Evolutionary conservation across 2,797 vertebrate genomes (phyloP).

Genomic region (Pelobates cultripes): DNA sequence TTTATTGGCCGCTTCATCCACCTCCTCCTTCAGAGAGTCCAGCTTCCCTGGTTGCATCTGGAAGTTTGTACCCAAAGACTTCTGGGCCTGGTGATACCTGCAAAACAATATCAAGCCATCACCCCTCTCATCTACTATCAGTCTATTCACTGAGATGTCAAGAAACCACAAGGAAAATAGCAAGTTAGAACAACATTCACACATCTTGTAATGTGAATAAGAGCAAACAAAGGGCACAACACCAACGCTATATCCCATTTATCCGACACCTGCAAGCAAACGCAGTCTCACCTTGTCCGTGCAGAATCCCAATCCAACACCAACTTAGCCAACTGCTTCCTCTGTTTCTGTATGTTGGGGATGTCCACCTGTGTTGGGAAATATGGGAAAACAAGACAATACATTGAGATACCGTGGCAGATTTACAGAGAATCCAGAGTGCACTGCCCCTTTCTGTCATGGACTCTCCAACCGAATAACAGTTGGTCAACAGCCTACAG

Average conservation of each 20-base stretch:
- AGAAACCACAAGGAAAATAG: no score
- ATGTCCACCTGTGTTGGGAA: conserved; percentile 85
- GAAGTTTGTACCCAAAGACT: conserved; percentile 96
- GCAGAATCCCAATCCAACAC: conserved; percentile 98
- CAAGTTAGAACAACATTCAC: no score
- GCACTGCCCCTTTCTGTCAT: no score
- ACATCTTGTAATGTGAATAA: no score
- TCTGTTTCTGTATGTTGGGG: conserved; percentile 97
- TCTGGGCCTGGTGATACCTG: conserved; percentile 97
- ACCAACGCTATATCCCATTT: no score
- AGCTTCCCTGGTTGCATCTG: conserved; percentile 96
- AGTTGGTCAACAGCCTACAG: no score
- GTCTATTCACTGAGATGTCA: not conserved
- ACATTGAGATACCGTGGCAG: not conserved
- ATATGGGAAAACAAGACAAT: not conserved
- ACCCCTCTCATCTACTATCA: not conserved
- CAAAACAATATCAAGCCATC: not conserved
- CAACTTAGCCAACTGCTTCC: conserved; percentile 92
- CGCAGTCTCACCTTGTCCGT: conserved; percentile 81
- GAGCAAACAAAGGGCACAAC: no score
- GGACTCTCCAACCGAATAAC: no score
- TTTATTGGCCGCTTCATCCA: conserved; percentile 98
- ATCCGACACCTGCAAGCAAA: no score
- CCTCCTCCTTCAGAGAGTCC: conserved; percentile 94
- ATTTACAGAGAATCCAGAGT: no score